Conservation (phyloP, 2,888 invertebrate genomes). For the Nephrotoma appendiculata region DNA sequence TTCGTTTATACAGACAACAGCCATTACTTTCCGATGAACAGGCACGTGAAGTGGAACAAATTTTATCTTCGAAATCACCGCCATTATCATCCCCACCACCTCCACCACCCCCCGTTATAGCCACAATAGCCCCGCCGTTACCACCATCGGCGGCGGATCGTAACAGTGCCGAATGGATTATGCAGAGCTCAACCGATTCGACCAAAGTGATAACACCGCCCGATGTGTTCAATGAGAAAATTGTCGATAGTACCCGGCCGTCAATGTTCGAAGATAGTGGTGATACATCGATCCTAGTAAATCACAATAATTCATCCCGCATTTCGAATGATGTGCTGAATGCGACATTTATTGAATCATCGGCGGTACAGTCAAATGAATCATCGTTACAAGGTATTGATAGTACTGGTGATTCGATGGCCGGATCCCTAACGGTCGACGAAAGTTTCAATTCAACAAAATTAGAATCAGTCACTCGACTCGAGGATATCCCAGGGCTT, state of each 20-base stretch:
- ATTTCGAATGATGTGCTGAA: conserved; percentile 11
- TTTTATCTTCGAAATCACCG: conserved; percentile 39
- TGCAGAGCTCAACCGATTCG: conserved; percentile 26
- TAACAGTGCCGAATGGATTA: conserved; percentile 38
- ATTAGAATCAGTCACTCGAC: conserved; percentile 12
- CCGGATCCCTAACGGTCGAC: conserved; percentile 30
- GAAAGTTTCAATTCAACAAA: conserved; percentile 32
- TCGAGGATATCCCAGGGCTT: conserved; percentile 21
- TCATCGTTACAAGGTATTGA: conserved; percentile 29
- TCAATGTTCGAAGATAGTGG: not conserved
- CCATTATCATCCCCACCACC: conserved; percentile 21
- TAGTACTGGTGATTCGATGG: conserved; percentile 21
- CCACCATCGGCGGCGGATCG: conserved; percentile 25
- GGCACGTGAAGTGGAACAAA: conserved; percentile 74
- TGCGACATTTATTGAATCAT: conserved; percentile 16
- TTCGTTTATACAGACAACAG: conserved; percentile 46
- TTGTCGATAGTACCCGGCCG: not conserved
- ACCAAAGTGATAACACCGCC: conserved; percentile 12
- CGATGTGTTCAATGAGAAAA: conserved; percentile 4
- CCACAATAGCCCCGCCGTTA: conserved; percentile 31
- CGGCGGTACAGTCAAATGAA: conserved; percentile 29
- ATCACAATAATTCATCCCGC: conserved; percentile 10
- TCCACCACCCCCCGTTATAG: conserved; percentile 36
- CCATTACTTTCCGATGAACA: conserved; percentile 75
- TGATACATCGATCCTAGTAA: conserved; percentile 16